These are phyloP conservation scores for Zaprionus ghesquierei DNA, from an alignment of 1,140 invertebrate species.

Conservation along the genomic window DNA sequence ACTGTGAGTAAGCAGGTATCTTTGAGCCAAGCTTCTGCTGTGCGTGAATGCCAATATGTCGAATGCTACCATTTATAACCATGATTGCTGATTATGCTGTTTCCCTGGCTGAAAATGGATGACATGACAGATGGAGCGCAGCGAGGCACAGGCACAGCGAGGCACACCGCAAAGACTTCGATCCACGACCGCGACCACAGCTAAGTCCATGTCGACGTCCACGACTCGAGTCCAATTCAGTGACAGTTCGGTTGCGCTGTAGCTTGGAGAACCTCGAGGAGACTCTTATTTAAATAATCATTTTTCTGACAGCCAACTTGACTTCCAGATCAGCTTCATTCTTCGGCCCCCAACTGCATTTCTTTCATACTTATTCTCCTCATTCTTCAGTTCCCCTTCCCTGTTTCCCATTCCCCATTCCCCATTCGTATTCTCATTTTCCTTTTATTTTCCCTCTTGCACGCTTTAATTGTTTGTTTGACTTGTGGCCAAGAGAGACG, in stretches of 20 bases:
- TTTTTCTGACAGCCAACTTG: conserved; percentile 82
- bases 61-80: conserved; percentile 82
- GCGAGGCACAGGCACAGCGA: conserved; percentile 10
- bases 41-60: conserved; percentile 79
- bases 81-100: conserved; percentile 81
- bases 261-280: conserved; percentile 48
- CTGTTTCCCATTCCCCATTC: neutral
- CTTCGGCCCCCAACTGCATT: conserved; percentile 42
- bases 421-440: neutral
- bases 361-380: conserved; percentile 52
- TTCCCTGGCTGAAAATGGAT: conserved; percentile 79
- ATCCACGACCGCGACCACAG: neutral
- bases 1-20: conserved; percentile 26
- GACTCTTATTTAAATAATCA: conserved; percentile 82
- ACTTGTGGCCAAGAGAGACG: conserved; percentile 55
- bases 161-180: neutral
- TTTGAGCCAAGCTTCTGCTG: conserved; percentile 42
- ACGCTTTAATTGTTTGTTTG: conserved; percentile 80
- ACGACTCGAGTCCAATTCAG: conserved; percentile 46
- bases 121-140: conserved; percentile 81
- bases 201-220: neutral
- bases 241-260: conserved; percentile 76
- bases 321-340: conserved; percentile 78
- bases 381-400: neutral
- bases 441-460: conserved; percentile 52